phyloP scores from a whole-genome alignment of 2,113 vertebrate genomes.

The Ophthalmolycus amberensis region DNA sequence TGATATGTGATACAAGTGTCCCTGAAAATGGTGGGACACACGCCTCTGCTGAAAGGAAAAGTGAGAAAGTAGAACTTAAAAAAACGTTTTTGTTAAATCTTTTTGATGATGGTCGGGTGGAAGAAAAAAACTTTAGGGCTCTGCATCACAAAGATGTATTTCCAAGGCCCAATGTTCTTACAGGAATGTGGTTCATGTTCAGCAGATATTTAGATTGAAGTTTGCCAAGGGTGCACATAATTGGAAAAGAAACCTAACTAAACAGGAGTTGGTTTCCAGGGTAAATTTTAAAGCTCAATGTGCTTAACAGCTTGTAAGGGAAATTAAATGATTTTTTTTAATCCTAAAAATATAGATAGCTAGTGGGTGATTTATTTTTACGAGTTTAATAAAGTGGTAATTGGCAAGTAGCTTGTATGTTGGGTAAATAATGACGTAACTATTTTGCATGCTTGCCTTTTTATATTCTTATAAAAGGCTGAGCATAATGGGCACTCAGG shows the following conservation, averaged over 20 bases:
- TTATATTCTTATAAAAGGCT: background rate
- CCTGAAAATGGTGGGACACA: background rate
- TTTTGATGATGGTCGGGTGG: background rate
- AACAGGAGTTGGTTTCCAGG: constrained; percentile 1
- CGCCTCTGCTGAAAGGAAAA: background rate
- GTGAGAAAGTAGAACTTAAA: constrained; percentile 6
- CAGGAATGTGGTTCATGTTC: constrained; percentile 1
- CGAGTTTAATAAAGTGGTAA: background rate
- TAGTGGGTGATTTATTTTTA: background rate
- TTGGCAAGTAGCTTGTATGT: background rate
- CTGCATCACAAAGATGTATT: background rate
- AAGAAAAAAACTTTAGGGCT: background rate
- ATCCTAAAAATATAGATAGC: constrained; percentile 16
- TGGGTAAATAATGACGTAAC: constrained; percentile 10
- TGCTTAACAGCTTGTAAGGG: constrained; percentile 34
- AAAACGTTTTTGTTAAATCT: background rate
- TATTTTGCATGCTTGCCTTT: constrained; percentile 2
- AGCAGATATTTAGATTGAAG: constrained; percentile 7
- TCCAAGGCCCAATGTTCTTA: background rate
- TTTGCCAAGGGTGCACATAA: constrained; percentile 9
- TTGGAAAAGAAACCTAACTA: constrained; percentile 9
- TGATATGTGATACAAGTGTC: constrained; percentile 2
- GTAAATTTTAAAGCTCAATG: constrained; percentile 34
- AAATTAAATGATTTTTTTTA: constrained; percentile 8
- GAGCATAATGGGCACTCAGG: background rate